phyloP scores from a whole-genome alignment of 2,113 vertebrate genomes.

The Xiphias gladius region DNA sequence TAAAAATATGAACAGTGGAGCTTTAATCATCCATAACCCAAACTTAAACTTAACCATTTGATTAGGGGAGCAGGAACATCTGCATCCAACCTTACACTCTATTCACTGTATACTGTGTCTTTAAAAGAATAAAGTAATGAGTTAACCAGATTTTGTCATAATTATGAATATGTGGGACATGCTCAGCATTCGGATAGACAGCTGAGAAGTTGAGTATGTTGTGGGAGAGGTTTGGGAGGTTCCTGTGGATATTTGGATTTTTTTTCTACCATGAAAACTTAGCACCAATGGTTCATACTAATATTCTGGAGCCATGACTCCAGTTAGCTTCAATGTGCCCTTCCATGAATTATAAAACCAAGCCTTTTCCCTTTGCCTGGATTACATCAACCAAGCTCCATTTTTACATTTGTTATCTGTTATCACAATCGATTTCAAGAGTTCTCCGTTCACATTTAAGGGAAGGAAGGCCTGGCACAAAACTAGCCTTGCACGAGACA shows the following conservation, averaged over 20 bases:
- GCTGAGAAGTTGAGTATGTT: neutral
- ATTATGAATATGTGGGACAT: neutral
- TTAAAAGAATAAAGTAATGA: neutral
- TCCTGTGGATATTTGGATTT: neutral
- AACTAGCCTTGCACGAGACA: neutral
- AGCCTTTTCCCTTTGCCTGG: neutral
- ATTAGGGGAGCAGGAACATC: neutral
- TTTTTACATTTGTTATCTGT: neutral
- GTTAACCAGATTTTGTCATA: neutral
- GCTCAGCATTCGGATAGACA: too few relatives aligned
- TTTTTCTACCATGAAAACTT: neutral
- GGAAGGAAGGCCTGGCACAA: neutral
- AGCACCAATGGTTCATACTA: neutral
- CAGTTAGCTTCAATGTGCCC: neutral
- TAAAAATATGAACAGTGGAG: too few relatives aligned
- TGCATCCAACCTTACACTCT: neutral
- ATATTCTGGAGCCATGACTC: neutral
- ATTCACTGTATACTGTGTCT: too few relatives aligned
- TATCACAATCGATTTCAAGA: neutral
- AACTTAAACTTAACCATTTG: neutral
- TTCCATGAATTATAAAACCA: neutral
- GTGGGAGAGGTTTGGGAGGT: neutral
- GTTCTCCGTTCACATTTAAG: neutral
- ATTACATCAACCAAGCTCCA: neutral
- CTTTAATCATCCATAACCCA: too few relatives aligned